Base-by-base conservation (phyloP, 2,797 vertebrate genomes). In the Gallinago solitaria region DNA sequence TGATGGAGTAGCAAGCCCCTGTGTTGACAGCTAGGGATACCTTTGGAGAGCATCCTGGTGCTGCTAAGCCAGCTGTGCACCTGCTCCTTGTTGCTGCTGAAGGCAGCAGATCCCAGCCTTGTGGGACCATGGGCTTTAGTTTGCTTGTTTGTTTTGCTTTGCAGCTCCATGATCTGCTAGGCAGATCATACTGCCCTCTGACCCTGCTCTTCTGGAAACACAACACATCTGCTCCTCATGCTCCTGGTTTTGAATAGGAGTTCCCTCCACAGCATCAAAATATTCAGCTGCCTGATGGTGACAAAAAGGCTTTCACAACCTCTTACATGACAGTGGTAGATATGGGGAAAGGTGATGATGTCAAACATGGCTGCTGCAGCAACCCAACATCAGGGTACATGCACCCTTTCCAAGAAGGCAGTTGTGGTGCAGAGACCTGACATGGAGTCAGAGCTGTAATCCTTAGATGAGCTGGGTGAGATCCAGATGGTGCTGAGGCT, bases 241-340 rank as follows among this genome's bases (percentile, higher is more conserved):
- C 32, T 80, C 56, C 56, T 65, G 35, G 33, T 19, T 77, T 93
- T 41, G 80, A 81, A 24, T 1, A 45, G 60, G n/a, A 90, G n/a
- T 54, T 50, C 37, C 77, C 73, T 91, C 85, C 61, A 54, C 45
- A 79, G 5, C 13, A 25, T 20, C 11, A 37, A 92, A 91, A 63
- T 11, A 77, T 30, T 76, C 79, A 76, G 48, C 33, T 88, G 63
- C 71, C 80, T 77, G 48, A 61, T 2, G 10, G 63, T 41, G 85
- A 69, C 85, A 68, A 35, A 16, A 56, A 74, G 61, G 70, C 50
- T 96, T 95, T 92, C 91, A 54, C 76, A 97, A 97, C 75, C 47
- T 87, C 68, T 65, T 45, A 77, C 17, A 24, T 21, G 70, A 25
- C 82, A 28, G 83, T 1, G 1, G 80, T 8, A 27, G 81, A 86